These are phyloP conservation scores for Epirrita christyi DNA, from an alignment of 2,888 invertebrate species.

Conservation along the genomic window DNA sequence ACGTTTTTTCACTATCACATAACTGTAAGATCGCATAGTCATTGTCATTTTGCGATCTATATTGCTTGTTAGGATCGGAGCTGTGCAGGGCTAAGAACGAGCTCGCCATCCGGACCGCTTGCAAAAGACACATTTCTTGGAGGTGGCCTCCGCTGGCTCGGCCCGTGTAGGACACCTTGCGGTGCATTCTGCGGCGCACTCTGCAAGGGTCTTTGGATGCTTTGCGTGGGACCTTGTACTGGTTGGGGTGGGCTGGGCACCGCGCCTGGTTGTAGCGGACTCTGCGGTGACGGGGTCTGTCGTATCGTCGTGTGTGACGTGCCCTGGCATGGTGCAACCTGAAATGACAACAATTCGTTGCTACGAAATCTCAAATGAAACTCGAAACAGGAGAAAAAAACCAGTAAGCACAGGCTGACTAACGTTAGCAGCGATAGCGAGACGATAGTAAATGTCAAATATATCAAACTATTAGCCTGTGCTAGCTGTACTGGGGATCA, in stretches of 20 bases:
- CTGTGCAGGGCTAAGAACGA: slow-evolving; percentile 87
- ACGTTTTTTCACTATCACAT: slow-evolving; percentile 65
- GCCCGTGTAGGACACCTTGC: slow-evolving; percentile 33
- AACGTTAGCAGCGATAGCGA: too few species aligned
- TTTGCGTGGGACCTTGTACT: slow-evolving; percentile 34
- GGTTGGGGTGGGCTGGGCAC: slow-evolving; percentile 33
- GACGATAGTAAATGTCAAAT: too few species aligned
- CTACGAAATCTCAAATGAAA: too few species aligned
- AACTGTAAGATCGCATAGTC: slow-evolving; percentile 57
- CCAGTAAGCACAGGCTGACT: too few species aligned
- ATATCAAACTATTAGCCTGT: too few species aligned
- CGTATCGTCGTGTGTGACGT: slow-evolving; percentile 46
- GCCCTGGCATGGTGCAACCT: slow-evolving; percentile 46
- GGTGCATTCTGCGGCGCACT: slow-evolving; percentile 44
- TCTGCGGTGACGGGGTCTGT: slow-evolving; percentile 49
- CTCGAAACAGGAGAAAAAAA: too few species aligned
- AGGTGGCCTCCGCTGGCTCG: slow-evolving; percentile 57
- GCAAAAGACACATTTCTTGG: slow-evolving; percentile 82
- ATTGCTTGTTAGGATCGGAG: slow-evolving; percentile 83
- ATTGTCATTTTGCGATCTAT: slow-evolving; percentile 65
- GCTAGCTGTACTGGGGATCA: too few species aligned
- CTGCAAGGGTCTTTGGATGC: slow-evolving; percentile 41
- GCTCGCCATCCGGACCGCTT: slow-evolving; percentile 81
- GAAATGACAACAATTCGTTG: slow-evolving; percentile 7
- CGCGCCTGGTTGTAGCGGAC: slow-evolving; percentile 50